Percentiles rank a stretch among this genome's conserved stretches.
These are phyloP conservation scores for Tricholauxania praeusta DNA, from an alignment of 2,888 invertebrate genomes.

Conservation along the genomic window DNA sequence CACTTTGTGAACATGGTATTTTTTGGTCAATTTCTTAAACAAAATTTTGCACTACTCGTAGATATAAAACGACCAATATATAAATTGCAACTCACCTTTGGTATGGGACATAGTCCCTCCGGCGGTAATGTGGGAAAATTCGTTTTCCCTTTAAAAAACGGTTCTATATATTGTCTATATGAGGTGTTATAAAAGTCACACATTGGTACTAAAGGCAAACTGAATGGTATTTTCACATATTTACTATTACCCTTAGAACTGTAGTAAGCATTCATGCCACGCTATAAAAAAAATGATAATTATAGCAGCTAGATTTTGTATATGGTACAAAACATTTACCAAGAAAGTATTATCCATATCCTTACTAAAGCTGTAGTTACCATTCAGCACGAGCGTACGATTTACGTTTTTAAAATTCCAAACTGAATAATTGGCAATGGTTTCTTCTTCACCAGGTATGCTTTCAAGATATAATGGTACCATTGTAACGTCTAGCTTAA, in stretches of 20 bases:
- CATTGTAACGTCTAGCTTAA: too few relatives aligned
- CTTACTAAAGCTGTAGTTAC: not conserved
- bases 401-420: conserved; percentile 8
- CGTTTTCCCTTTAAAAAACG: conserved; percentile 21
- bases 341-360: conserved; percentile 13
- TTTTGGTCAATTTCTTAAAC: too few relatives aligned
- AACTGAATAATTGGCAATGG: not conserved
- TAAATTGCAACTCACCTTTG: conserved; percentile 29
- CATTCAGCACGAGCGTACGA: not conserved
- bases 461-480: not conserved
- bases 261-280: not conserved
- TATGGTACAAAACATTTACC: not conserved
- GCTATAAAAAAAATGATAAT: not conserved
- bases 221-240: conserved; percentile 2
- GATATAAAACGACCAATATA: too few relatives aligned
- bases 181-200: conserved; percentile 37
- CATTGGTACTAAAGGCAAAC: not conserved
- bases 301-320: too few relatives aligned
- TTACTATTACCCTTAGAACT: conserved; percentile 3
- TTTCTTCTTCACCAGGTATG: not conserved
- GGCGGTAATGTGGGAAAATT: conserved; percentile 39
- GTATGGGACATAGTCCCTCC: conserved; percentile 41
- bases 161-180: conserved; percentile 34
- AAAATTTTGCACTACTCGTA: too few relatives aligned
- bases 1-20: not conserved